Evolutionary conservation across 37 sponge, comb jelly and placozoan genomes (phyloP).

Genomic region (Aplysina aerophoba): DNA sequence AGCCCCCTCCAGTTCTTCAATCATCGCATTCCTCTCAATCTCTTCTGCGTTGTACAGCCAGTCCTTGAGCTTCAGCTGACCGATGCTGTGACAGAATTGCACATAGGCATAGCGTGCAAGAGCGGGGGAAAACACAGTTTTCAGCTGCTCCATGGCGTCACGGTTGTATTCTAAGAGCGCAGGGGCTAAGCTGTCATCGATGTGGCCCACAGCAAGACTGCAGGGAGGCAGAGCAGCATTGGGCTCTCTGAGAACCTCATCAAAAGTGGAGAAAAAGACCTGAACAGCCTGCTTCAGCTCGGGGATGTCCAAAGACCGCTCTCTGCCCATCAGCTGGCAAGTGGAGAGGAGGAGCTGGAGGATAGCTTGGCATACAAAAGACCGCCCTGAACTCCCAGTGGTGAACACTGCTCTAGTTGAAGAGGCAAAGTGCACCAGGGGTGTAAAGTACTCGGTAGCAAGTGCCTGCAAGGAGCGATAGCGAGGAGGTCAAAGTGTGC

Average conservation of each 20-base stretch:
- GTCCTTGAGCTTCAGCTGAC: slow-evolving; percentile 65
- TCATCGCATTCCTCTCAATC: slow-evolving; percentile 53
- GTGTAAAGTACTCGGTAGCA: slow-evolving; percentile 55
- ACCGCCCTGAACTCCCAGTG: not conserved
- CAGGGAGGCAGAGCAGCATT: slow-evolving; percentile 59
- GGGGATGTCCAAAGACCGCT: slow-evolving; percentile 10
- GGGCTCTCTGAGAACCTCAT: slow-evolving; percentile 39
- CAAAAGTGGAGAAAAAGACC: slow-evolving; percentile 19
- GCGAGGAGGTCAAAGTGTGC: too few relatives aligned
- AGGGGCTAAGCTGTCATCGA: not conserved
- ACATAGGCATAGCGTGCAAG: slow-evolving; percentile 80
- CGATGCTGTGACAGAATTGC: slow-evolving; percentile 77
- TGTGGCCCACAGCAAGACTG: slow-evolving; percentile 22
- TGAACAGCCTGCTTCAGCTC: not conserved
- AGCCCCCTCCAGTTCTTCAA: slow-evolving; percentile 9
- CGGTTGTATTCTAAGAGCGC: not conserved
- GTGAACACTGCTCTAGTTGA: slow-evolving; percentile 6
- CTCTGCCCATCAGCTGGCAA: slow-evolving; percentile 39
- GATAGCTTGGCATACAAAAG: slow-evolving; percentile 20
- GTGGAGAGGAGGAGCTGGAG: slow-evolving; percentile 76
- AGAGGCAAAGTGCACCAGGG: slow-evolving; percentile 25
- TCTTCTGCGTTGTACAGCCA: slow-evolving; percentile 71
- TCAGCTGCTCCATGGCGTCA: slow-evolving; percentile 48
- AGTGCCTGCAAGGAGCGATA: slow-evolving; percentile 18
- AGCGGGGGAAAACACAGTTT: slow-evolving; percentile 57